phyloP scores from a whole-genome alignment of 2,797 vertebrate genomes.

The Pelochelys cantorii region DNA sequence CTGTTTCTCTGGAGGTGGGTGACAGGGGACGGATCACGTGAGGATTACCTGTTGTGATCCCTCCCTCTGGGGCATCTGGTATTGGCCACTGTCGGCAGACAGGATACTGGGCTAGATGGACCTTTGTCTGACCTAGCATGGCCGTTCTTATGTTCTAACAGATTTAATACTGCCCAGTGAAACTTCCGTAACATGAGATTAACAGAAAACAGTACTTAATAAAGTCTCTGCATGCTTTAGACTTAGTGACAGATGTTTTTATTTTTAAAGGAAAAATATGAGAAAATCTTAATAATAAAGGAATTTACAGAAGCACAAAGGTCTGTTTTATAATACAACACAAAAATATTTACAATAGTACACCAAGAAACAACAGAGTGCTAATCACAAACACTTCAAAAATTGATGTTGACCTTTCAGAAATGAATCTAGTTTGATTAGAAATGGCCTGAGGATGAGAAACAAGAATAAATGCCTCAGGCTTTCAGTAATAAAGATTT shows the following conservation, averaged over 20 bases:
- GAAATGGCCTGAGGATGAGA: neutral
- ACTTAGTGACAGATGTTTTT: neutral
- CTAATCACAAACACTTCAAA: accelerated
- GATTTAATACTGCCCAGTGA: neutral
- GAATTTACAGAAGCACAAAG: neutral
- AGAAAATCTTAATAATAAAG: neutral
- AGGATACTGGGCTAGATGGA: no score
- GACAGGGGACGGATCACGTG: no score
- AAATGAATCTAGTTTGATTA: neutral
- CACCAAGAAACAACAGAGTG: neutral
- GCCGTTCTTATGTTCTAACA: neutral
- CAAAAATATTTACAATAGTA: neutral
- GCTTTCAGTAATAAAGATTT: neutral
- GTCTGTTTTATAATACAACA: neutral
- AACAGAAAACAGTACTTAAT: neutral
- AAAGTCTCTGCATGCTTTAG: neutral
- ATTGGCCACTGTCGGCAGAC: no score
- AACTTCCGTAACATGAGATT: neutral
- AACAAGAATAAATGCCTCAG: neutral
- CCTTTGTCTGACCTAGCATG: no score
- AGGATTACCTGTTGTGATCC: no score
- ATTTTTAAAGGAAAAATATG: neutral
- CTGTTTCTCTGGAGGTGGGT: no score
- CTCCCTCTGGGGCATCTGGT: no score
- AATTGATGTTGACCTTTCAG: neutral